These are phyloP conservation scores for Euborellia annulipes DNA, from an alignment of 1,140 invertebrate genomes.

Conservation along the genomic window DNA sequence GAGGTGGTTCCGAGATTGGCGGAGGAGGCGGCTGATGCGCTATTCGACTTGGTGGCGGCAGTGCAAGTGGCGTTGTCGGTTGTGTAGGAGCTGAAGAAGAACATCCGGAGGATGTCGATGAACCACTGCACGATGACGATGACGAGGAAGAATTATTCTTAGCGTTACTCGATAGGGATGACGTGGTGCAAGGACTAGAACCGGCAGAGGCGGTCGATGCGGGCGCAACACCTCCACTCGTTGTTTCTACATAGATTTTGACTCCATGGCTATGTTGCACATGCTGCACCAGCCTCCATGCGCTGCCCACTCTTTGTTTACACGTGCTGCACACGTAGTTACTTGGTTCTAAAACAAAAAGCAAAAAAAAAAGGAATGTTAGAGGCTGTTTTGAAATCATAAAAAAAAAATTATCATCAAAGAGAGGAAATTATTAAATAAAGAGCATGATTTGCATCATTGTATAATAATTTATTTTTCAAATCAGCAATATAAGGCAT, in stretches of 20 bases:
- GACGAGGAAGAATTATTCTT: conserved; percentile 32
- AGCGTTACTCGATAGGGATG: neutral
- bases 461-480: no score
- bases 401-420: no score
- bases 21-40: conserved; percentile 9
- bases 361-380: neutral
- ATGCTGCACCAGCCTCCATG: conserved; percentile 88
- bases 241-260: conserved; percentile 71
- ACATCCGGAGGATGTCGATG: conserved; percentile 37
- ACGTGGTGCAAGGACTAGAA: conserved; percentile 6
- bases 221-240: conserved; percentile 20
- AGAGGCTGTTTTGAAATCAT: no score
- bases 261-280: conserved; percentile 86
- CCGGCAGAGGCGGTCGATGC: conserved; percentile 19
- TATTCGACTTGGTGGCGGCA: conserved; percentile 32
- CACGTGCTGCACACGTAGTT: conserved; percentile 90
- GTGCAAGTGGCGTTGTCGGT: conserved; percentile 29
- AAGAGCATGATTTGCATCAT: no score
- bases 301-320: conserved; percentile 72
- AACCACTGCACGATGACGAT: conserved; percentile 37
- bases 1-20: conserved; percentile 11
- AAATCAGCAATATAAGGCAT: no score
- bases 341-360: conserved; percentile 75
- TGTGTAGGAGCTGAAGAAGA: conserved; percentile 27
- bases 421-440: no score